Evolutionary conservation across 1,140 invertebrate genomes (phyloP).

Genomic region (Megalopta genalis): DNA sequence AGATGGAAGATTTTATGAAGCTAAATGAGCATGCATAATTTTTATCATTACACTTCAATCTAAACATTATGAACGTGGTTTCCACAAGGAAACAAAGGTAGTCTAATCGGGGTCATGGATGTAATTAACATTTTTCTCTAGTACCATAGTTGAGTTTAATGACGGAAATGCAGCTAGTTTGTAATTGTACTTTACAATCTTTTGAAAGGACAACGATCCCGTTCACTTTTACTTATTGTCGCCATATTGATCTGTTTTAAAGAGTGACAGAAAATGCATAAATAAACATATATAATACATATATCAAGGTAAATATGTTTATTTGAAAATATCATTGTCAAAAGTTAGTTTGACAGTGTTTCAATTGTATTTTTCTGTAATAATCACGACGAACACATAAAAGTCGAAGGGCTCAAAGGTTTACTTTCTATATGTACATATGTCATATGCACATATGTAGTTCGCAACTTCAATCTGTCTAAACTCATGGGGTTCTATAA

Average conservation of each 20-base stretch:
- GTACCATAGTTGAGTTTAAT: conserved; percentile 1
- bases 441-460: too few species aligned
- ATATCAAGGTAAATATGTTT: not conserved
- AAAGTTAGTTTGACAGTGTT: not conserved
- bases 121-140: conserved; percentile 21
- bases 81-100: not conserved
- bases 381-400: not conserved
- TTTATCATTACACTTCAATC: not conserved
- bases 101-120: not conserved
- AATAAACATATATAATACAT: not conserved
- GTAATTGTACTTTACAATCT: conserved; percentile 12
- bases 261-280: conserved; percentile 11
- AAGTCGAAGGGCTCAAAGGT: too few species aligned
- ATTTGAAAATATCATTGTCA: not conserved
- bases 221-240: conserved; percentile 47
- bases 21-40: not conserved
- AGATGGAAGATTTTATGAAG: not conserved
- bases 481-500: not conserved
- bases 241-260: conserved; percentile 51
- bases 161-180: conserved; percentile 15
- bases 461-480: not conserved
- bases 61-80: not conserved
- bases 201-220: conserved; percentile 41
- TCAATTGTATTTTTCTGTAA: not conserved
- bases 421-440: too few species aligned